A percentile compares a stretch with the other conserved stretches of the same genome.
phyloP scores from a whole-genome alignment of 1,140 invertebrate genomes.

The Phocides pigmalion region DNA sequence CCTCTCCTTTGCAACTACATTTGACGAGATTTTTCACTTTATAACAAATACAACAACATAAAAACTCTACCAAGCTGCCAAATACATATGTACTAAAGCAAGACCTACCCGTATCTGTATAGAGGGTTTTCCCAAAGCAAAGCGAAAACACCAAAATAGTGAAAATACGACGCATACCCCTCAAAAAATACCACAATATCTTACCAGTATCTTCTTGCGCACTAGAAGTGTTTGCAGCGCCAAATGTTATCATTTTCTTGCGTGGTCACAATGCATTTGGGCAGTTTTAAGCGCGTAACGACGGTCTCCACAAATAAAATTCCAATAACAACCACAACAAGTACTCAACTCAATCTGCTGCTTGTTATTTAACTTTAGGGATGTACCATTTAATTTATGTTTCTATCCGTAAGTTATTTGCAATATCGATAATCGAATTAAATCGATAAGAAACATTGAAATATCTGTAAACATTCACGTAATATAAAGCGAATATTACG shows the following conservation, averaged over 20 bases:
- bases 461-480: too few relatives aligned
- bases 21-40: too few relatives aligned
- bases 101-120: background rate
- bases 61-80: too few relatives aligned
- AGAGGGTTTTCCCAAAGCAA: background rate
- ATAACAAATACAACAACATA: too few relatives aligned
- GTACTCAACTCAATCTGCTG: constrained; percentile 45
- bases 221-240: constrained; percentile 64
- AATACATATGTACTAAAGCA: too few relatives aligned
- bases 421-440: too few relatives aligned
- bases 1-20: too few relatives aligned
- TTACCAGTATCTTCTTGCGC: constrained; percentile 72
- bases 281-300: constrained; percentile 50
- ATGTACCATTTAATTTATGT: constrained; percentile 37
- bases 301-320: constrained; percentile 45
- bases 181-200: constrained; percentile 39
- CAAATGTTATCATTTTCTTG: constrained; percentile 78
- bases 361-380: constrained; percentile 79
- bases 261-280: constrained; percentile 62
- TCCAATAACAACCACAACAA: constrained; percentile 54
- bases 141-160: constrained; percentile 49
- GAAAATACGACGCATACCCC: constrained; percentile 47
- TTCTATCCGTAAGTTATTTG: background rate
- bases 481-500: too few relatives aligned
- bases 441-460: too few relatives aligned